Evolutionary conservation across 2,888 invertebrate genomes (phyloP).

Genomic region (Amiota minor): DNA sequence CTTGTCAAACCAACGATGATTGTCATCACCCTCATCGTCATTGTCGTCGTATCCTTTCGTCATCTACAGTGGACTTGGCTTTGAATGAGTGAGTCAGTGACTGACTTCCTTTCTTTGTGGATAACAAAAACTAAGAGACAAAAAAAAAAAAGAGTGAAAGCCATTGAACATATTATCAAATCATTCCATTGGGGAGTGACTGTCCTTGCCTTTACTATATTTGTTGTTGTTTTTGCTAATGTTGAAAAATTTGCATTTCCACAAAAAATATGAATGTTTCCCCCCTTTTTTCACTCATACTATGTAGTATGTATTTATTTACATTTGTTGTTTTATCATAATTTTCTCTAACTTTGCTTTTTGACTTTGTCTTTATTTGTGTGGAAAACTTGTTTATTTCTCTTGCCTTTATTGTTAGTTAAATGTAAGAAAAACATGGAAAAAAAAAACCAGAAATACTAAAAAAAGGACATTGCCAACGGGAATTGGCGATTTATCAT

Average conservation of each 20-base stretch:
- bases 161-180: conserved; percentile 18
- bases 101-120: background rate
- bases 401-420: conserved; percentile 40
- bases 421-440: conserved; percentile 31
- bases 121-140: background rate
- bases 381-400: conserved; percentile 31
- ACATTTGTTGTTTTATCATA: conserved; percentile 39
- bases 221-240: background rate
- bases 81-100: conserved; percentile 25
- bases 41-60: conserved; percentile 26
- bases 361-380: background rate
- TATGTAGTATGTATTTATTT: conserved; percentile 57
- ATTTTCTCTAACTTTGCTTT: conserved; percentile 22
- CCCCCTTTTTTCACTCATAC: conserved; percentile 36
- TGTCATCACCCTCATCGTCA: background rate
- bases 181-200: conserved; percentile 10
- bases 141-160: background rate
- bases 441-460: conserved; percentile 31
- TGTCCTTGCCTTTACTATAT: conserved; percentile 10
- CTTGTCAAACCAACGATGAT: conserved; percentile 20
- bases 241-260: conserved; percentile 55
- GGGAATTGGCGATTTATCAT: conserved; percentile 62
- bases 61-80: conserved; percentile 24
- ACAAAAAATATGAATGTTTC: conserved; percentile 59
- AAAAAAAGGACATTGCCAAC: conserved; percentile 49